Evolutionary conservation across 1,140 invertebrate species (phyloP), one percentile per base, ranked within the genome.

Genomic region (Gonatopus flavifemur): DNA sequence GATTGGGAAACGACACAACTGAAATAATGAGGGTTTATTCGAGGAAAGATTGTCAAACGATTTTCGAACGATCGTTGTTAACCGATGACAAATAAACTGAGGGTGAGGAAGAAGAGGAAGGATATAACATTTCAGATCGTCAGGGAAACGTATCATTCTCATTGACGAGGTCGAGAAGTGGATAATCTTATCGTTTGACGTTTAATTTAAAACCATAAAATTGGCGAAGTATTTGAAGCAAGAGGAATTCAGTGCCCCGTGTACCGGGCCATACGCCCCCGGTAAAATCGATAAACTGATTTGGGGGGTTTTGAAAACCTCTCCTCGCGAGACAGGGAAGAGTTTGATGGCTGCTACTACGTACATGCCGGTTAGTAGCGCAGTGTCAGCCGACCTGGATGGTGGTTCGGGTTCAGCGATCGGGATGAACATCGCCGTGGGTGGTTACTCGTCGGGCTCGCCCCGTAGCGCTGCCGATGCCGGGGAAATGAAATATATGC

Each of bases 401-500:
- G 82, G 81, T 78, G 81, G 81, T 58, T 80, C 86, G 62, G 84
- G 89, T 78, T 84, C 85, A 82, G 74, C 85, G 66, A 84, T 86
- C 78, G 86, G 86, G 64, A 84, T 84, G 82, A 85, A 84, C 74
- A 83, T 85, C 76, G 59, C 72, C 64, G 81, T 83, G 57, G 81
- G 82, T 65, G 84, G 85, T 62, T 88, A 90, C 67, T 83, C 84
- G 47, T 85, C 85, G 66, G 83, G 84, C 67, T 90, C 88, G 78
- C 88, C 89, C 70, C 83, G 88, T 62, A 88, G 86, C 61, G 85
- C 85, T 65, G 84, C 88, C 69, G 84, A 89, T 81, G 87, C 88
- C 61, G 87, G 86, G 63, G 93, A 96, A 74, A 94, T 96, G 91
- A 96, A 96, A 78, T 96, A 96, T 77, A 87, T 92, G 83, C 87